Evolutionary conservation across 2,888 invertebrate species (phyloP).

Genomic region (Ypsolopha sequella): DNA sequence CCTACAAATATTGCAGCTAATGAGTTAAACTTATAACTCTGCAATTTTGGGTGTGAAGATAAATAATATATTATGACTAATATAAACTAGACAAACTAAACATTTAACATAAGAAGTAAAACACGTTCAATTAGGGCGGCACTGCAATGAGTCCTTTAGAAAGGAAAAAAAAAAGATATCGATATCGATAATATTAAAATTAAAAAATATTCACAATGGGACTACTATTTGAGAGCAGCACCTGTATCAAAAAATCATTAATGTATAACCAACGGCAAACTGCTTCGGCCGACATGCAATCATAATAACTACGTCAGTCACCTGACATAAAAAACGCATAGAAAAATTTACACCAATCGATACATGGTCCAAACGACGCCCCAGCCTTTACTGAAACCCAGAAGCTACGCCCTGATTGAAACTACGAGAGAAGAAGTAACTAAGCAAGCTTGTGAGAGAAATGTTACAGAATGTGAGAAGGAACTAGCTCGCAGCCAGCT

Average conservation of each 20-base stretch:
- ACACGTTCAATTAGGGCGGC: slow-evolving; percentile 47
- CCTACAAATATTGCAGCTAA: background rate
- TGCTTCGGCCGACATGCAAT: slow-evolving; percentile 13
- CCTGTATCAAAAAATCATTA: slow-evolving; percentile 26
- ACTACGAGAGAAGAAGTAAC: background rate
- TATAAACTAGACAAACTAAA: slow-evolving; percentile 61
- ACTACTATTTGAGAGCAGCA: slow-evolving; percentile 31
- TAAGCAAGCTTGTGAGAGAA: background rate
- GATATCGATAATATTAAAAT: slow-evolving; percentile 12
- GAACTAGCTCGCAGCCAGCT: slow-evolving; percentile 5
- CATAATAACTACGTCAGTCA: slow-evolving; percentile 11
- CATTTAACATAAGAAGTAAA: slow-evolving; percentile 58
- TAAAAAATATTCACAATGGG: slow-evolving; percentile 17
- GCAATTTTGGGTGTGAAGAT: slow-evolving; percentile 60
- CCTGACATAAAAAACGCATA: slow-evolving; percentile 54
- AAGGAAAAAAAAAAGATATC: slow-evolving; percentile 15
- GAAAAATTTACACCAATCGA: slow-evolving; percentile 67
- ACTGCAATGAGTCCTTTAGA: slow-evolving; percentile 27
- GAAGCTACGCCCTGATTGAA: slow-evolving; percentile 42
- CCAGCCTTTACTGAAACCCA: slow-evolving; percentile 53
- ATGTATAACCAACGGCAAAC: slow-evolving; percentile 14
- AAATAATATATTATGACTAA: slow-evolving; percentile 68
- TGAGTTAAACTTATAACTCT: slow-evolving; percentile 12
- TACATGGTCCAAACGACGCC: slow-evolving; percentile 50
- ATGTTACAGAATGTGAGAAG: background rate